Percentiles rank a stretch among this genome's conserved stretches.
Evolutionary conservation across 2,888 invertebrate species (phyloP).

Genomic region (Euclidia mi): DNA sequence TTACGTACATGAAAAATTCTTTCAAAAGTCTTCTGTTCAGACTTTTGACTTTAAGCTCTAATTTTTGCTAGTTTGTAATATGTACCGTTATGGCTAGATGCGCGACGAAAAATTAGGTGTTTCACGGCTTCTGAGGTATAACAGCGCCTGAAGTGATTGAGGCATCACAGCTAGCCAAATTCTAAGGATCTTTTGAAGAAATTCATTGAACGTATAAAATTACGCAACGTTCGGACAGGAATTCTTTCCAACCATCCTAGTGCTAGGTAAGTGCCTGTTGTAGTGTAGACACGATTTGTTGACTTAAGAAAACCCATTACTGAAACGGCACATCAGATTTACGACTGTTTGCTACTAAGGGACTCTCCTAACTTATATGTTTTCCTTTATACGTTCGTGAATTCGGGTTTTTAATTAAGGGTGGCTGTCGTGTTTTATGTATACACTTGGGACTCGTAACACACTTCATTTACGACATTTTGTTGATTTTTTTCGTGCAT

Average conservation of each 20-base stretch:
- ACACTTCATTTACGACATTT: slow-evolving; percentile 62
- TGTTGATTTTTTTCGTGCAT: slow-evolving; percentile 39
- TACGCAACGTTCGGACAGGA: slow-evolving; percentile 6
- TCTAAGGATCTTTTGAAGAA: no score
- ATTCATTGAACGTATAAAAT: no score
- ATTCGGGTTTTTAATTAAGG: slow-evolving; percentile 72
- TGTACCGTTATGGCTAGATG: no score
- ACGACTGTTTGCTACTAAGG: slow-evolving; percentile 73
- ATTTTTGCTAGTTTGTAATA: no score
- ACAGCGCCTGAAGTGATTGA: no score
- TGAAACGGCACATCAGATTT: slow-evolving; percentile 73
- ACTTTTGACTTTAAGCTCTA: no score
- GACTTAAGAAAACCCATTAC: slow-evolving; percentile 80
- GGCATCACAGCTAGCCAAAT: no score
- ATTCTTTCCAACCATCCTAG: slow-evolving; percentile 30
- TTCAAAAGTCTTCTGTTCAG: no score
- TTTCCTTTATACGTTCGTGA: slow-evolving; percentile 64
- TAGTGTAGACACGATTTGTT: slow-evolving; percentile 68
- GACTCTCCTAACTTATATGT: slow-evolving; percentile 60
- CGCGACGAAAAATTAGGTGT: no score
- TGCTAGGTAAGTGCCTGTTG: slow-evolving; percentile 45
- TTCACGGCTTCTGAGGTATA: no score
- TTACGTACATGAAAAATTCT: no score
- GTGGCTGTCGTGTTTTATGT: slow-evolving; percentile 57
- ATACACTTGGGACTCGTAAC: slow-evolving; percentile 63